phyloP scores from a whole-genome alignment of 2,797 vertebrate genomes.

The Natrix natrix region DNA sequence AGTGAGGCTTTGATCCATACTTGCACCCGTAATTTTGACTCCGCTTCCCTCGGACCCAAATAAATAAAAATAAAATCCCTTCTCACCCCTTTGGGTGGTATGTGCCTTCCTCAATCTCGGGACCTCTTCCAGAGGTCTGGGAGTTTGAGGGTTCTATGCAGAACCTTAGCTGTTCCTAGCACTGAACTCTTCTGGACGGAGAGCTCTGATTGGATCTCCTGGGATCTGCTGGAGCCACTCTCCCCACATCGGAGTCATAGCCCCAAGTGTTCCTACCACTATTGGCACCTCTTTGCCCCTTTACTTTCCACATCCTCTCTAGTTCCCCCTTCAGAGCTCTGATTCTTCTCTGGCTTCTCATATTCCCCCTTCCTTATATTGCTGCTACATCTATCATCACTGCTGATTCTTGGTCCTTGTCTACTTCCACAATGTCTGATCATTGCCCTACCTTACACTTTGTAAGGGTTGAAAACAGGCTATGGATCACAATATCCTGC shows the following conservation, averaged over 20 bases:
- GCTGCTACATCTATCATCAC: not conserved
- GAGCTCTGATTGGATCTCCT: not conserved
- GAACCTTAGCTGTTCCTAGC: not conserved
- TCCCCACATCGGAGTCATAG: not conserved
- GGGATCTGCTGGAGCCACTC: not conserved
- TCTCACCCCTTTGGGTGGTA: not conserved
- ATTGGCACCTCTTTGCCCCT: not conserved
- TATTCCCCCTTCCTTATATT: not conserved
- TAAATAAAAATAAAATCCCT: not conserved
- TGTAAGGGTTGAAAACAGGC: not conserved
- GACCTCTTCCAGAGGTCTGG: not conserved
- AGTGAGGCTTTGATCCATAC: not conserved
- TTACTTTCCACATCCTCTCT: not conserved
- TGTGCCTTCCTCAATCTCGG: not conserved
- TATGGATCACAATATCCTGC: not conserved
- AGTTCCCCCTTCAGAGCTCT: not conserved
- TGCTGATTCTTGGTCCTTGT: not conserved
- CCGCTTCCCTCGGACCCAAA: not conserved
- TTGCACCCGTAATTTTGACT: not conserved
- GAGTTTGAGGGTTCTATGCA: not conserved
- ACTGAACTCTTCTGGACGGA: not conserved
- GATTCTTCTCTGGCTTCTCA: not conserved
- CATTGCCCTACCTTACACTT: not conserved
- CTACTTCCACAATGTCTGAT: not conserved
- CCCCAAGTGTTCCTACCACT: not conserved